A percentile compares a stretch with the other conserved stretches of the same genome.
Evolutionary conservation across 1,140 invertebrate species (phyloP).

Genomic region (Drosophila nigrodunni): DNA sequence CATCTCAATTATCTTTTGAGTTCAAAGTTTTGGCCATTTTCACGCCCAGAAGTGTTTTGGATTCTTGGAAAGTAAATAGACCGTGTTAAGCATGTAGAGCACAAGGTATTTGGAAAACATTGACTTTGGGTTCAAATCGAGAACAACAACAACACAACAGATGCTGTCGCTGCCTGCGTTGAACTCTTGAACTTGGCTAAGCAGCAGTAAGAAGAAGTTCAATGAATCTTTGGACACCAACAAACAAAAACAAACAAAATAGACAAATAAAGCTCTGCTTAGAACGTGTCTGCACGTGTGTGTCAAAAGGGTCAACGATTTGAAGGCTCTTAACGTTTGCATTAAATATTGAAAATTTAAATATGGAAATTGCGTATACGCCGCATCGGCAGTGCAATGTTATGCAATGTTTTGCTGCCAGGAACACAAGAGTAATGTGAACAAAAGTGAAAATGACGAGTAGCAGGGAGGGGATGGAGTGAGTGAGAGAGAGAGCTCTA

Average conservation of each 20-base stretch:
- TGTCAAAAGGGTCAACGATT: conserved; percentile 53
- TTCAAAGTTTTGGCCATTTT: no score
- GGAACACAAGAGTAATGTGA: background rate
- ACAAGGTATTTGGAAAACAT: conserved; percentile 27
- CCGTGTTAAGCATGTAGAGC: background rate
- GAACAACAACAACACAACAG: conserved; percentile 40
- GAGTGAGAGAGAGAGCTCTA: background rate
- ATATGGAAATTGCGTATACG: conserved; percentile 65
- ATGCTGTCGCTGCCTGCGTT: conserved; percentile 56
- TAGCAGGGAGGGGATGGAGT: background rate
- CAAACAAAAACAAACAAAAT: conserved; percentile 20
- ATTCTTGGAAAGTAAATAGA: background rate
- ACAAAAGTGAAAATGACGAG: conserved; percentile 50
- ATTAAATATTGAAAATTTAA: conserved; percentile 64
- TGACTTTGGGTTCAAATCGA: conserved; percentile 34
- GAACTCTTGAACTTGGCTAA: conserved; percentile 77
- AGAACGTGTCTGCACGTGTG: conserved; percentile 36
- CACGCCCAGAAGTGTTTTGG: background rate
- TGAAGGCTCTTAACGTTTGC: conserved; percentile 2
- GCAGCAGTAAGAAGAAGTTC: conserved; percentile 47
- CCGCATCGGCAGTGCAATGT: conserved; percentile 39
- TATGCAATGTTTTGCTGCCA: conserved; percentile 36
- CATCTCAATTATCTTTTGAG: no score
- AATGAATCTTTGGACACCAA: conserved; percentile 50
- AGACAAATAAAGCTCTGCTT: conserved; percentile 4